phyloP scores from a whole-genome alignment of 2,888 invertebrate genomes.

The Drosophila siamana region DNA sequence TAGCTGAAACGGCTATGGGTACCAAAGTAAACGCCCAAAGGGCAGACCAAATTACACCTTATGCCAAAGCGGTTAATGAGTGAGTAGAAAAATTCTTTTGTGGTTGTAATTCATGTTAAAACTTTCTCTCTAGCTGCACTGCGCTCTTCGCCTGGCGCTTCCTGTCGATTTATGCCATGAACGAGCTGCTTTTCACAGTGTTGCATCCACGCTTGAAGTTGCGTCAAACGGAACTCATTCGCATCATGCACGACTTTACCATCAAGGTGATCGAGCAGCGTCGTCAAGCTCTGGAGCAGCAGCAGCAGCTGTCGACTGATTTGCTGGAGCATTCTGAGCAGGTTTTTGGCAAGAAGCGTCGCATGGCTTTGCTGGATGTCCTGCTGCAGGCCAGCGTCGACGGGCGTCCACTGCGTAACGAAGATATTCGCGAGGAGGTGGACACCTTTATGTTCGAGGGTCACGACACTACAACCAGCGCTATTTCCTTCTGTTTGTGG shows the following conservation, averaged over 20 bases:
- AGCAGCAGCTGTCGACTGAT: constrained; percentile 51
- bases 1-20: constrained; percentile 85
- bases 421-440: constrained; percentile 89
- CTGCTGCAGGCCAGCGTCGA: constrained; percentile 87
- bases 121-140: constrained; percentile 59
- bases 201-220: constrained; percentile 59
- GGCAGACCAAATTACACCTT: constrained; percentile 87
- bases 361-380: constrained; percentile 89
- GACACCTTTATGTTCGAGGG: constrained; percentile 90
- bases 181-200: constrained; percentile 70
- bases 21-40: constrained; percentile 86
- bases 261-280: constrained; percentile 79
- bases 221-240: constrained; percentile 63
- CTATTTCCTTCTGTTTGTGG: constrained; percentile 75
- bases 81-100: constrained; percentile 76
- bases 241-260: constrained; percentile 82
- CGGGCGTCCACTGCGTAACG: constrained; percentile 87
- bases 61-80: constrained; percentile 90
- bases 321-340: constrained; percentile 35
- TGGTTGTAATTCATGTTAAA: too few species aligned
- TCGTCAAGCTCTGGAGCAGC: constrained; percentile 57
- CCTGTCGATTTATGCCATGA: constrained; percentile 63
- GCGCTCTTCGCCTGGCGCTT: constrained; percentile 74
- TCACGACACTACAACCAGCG: constrained; percentile 83
- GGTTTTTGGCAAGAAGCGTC: constrained; percentile 86